Base-by-base conservation (phyloP, 2,888 invertebrate species). In the Microdon myrmicae region DNA sequence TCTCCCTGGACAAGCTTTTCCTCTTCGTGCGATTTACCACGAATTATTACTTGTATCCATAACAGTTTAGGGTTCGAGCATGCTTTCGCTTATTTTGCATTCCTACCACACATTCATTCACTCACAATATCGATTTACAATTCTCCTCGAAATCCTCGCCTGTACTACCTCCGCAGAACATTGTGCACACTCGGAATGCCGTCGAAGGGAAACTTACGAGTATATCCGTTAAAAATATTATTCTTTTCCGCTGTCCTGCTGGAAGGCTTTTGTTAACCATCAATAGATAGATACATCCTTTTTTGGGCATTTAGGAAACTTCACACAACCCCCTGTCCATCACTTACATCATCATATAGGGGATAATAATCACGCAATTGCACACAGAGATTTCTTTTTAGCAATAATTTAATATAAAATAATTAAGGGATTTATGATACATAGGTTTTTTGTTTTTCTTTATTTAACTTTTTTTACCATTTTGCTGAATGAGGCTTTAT, bases 71-170 rank as follows among this genome's bases (percentile, higher is more conserved):
- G 26, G 7, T 23, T 29, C 10, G 19, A 20, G 6, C 56, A 64
- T 64, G 56, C 56, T 56, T 64, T 43, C 43, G 20, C 41, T 35
- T 41, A 35, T 23, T 28, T 47, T 51, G 51, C 32, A 51, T 58
- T 51, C 56, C 43, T 47, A 37, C 64, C 68, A 58, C 39, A 39
- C 47, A 68, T 69, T 67, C 68, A 68, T 67, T 55, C 68, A 64
- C 68, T 68, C 64, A 66, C 41, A 61, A 68, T 71, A 71, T 71
- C 71, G 71, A 71, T 71, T 71, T 70, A 68, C 70, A 58, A 68
- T 69, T 69, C 55, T 60, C 34, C 37, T 26, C 31, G 48, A 29
- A 45, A 48, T 48, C 13, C 54, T 39, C 54, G 51, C 49, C 51
- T 55, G 43, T 45, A 19, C 37, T 19, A 14, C 31, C 8, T 12